Evolutionary conservation across 2,888 invertebrate genomes (phyloP).

Genomic region (Catocala sponsa): DNA sequence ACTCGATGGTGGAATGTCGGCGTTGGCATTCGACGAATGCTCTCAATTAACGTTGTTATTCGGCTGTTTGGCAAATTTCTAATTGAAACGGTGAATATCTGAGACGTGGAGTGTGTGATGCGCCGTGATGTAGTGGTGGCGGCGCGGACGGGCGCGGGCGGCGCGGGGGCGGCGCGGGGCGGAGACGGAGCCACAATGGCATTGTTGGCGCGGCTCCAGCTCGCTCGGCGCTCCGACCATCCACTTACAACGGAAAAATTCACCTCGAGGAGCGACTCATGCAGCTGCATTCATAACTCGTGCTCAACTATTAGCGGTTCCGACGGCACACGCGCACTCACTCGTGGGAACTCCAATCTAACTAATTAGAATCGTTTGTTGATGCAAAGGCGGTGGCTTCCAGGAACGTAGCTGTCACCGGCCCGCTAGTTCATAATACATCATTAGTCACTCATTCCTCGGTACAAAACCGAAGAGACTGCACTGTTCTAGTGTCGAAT

Average conservation of each 20-base stretch:
- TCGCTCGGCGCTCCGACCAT: slow-evolving; percentile 34
- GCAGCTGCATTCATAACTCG: slow-evolving; percentile 28
- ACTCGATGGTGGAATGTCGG: slow-evolving; percentile 55
- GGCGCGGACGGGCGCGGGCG: slow-evolving; percentile 9
- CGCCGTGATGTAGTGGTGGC: slow-evolving; percentile 47
- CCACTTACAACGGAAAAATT: slow-evolving; percentile 40
- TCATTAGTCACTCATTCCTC: slow-evolving; percentile 48
- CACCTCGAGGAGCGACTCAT: slow-evolving; percentile 9
- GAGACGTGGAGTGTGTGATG: slow-evolving; percentile 57
- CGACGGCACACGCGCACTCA: neutral
- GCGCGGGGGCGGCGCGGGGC: slow-evolving; percentile 26
- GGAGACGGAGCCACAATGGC: slow-evolving; percentile 47
- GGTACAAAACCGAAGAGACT: slow-evolving; percentile 36
- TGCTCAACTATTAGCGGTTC: neutral
- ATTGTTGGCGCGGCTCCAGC: slow-evolving; percentile 62
- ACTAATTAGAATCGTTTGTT: slow-evolving; percentile 15
- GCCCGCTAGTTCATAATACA: slow-evolving; percentile 23
- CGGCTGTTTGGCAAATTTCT: slow-evolving; percentile 69
- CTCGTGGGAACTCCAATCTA: slow-evolving; percentile 32
- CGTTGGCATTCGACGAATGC: slow-evolving; percentile 62
- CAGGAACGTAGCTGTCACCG: slow-evolving; percentile 23
- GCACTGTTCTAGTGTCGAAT: slow-evolving; percentile 43
- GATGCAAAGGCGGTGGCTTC: slow-evolving; percentile 22
- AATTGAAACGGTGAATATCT: slow-evolving; percentile 70
- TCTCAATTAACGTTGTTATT: slow-evolving; percentile 72